Base-by-base conservation (phyloP, 2,797 vertebrate genomes). In the Lepus townsendii region DNA sequence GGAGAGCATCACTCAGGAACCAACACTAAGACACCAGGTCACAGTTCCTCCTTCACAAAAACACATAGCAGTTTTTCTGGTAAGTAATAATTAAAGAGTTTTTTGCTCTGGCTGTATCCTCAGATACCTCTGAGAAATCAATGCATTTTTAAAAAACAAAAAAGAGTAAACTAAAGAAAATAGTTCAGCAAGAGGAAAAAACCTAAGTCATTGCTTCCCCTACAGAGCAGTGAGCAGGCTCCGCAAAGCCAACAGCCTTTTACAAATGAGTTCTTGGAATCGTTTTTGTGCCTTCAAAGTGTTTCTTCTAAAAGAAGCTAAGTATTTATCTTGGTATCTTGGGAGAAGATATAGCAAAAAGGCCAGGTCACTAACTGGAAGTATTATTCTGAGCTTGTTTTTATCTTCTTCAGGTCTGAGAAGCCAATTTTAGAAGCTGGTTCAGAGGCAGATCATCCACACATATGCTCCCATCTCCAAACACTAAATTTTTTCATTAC, bases 401-500 rank as follows among this genome's bases (percentile, higher is more conserved):
- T 94, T 76, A 82, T 68, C 22, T 52, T 35, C n/a, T 22, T 38
- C 63, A 85, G 24, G 54, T 12, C 19, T 17, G 26, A 24, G 52
- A 93, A 91, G 38, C 32, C 78, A 90, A 50, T 47, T 76, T 88
- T 1, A 3, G 80, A 91, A 77, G n/a, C 26, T 19, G 27, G n/a
- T 35, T 85, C 50, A 57, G n/a, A 50, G 7, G 63, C 71, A 80
- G 93, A 79, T 75, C n/a, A 62, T 54, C 88, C 30, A 42, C 47
- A 65, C 76, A 19, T n/a, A 35, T 35, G 30, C n/a, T 93, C 50
- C 85, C 35, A 27, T 85, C 84, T 78, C 80, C 42, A 90, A 88
- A 80, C 54, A 82, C 60, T 68, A 22, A n/a, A 52, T 91, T 78
- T 57, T 90, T 93, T 95, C 75, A 93, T 63, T 90, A 77, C 65